Conservation (phyloP, 2,113 vertebrate genomes). For the Callaeas wilsoni region DNA sequence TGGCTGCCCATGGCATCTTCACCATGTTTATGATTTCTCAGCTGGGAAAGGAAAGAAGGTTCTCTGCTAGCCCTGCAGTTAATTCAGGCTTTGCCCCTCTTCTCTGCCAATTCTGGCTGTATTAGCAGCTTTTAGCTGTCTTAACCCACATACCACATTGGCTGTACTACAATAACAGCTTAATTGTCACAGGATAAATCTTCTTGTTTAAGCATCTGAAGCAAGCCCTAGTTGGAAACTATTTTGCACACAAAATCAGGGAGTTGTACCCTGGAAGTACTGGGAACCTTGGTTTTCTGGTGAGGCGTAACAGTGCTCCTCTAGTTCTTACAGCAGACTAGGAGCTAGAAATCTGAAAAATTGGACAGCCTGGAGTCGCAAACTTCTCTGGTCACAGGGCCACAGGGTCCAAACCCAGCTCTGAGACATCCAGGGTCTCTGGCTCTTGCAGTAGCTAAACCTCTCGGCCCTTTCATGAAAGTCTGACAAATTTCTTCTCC, state of each 20-base stretch:
- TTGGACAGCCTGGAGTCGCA: fast-evolving
- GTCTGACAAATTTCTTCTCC: neutral
- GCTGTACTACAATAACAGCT: neutral
- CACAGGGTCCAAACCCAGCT: neutral
- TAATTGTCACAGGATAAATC: neutral
- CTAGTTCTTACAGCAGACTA: neutral
- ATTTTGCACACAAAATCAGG: neutral
- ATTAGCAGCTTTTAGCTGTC: constrained; percentile 24
- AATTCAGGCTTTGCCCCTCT: neutral
- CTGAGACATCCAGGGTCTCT: neutral
- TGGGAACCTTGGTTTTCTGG: neutral
- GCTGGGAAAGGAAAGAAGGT: neutral
- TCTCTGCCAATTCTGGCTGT: neutral
- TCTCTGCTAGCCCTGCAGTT: neutral
- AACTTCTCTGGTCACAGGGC: neutral
- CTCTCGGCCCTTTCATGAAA: neutral
- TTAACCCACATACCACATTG: neutral
- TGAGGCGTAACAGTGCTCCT: neutral
- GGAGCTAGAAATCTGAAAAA: neutral
- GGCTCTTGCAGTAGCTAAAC: neutral
- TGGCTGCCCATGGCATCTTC: neutral
- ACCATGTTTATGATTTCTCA: neutral
- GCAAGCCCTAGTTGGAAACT: neutral
- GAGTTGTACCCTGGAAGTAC: neutral
- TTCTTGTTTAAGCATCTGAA: neutral